phyloP scores from a whole-genome alignment of 1,140 invertebrate species.

The Trichogramma pretiosum region DNA sequence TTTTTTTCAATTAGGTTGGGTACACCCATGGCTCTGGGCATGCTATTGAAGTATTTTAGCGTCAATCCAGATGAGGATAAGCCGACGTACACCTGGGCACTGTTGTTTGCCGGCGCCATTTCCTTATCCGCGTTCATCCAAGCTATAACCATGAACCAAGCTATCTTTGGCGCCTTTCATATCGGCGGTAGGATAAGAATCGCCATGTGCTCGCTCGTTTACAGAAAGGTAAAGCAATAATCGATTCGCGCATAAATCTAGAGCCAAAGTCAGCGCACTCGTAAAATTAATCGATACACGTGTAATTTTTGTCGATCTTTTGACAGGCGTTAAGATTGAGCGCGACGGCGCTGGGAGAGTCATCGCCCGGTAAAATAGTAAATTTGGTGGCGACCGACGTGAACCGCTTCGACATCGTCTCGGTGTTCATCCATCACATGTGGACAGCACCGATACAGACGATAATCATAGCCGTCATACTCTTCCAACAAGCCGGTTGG shows the following conservation, averaged over 20 bases:
- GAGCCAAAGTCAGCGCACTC: no score
- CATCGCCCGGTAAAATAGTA: constrained; percentile 72
- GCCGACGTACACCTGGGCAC: constrained; percentile 34
- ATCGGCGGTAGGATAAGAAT: constrained; percentile 50
- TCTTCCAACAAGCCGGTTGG: constrained; percentile 54
- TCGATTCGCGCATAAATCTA: not conserved
- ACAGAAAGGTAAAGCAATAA: constrained; percentile 48
- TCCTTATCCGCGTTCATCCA: constrained; percentile 41
- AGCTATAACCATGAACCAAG: constrained; percentile 48
- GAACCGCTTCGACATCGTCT: constrained; percentile 51
- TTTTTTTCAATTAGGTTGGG: constrained; percentile 23
- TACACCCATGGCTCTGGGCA: constrained; percentile 44
- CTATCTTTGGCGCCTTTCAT: constrained; percentile 48
- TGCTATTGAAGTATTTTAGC: constrained; percentile 44
- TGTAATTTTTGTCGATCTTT: not conserved
- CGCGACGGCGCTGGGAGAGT: constrained; percentile 57
- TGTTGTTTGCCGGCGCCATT: constrained; percentile 50
- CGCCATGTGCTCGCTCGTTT: constrained; percentile 54
- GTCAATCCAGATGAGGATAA: constrained; percentile 19
- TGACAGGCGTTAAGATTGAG: constrained; percentile 49
- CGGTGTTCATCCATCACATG: constrained; percentile 49
- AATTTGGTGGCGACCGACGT: constrained; percentile 73
- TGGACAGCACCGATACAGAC: constrained; percentile 56
- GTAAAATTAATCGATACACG: not conserved
- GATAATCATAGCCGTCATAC: constrained; percentile 50